phyloP scores from a whole-genome alignment of 2,888 invertebrate species.

The Sesia apiformis region DNA sequence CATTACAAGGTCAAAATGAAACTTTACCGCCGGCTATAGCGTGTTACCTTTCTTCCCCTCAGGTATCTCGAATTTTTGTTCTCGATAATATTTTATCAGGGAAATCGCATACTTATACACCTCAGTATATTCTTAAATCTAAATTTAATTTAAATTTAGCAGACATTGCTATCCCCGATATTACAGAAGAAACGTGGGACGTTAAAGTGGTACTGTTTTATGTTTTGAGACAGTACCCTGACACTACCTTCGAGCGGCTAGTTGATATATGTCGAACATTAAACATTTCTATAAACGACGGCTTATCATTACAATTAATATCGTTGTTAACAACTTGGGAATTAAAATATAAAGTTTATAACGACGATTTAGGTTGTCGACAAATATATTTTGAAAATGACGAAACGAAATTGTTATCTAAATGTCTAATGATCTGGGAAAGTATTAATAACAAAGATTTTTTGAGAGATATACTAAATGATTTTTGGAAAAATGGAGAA shows the following conservation, averaged over 20 bases:
- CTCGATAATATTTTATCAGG: conserved; percentile 35
- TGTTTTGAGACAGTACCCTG: conserved; percentile 48
- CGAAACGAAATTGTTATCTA: conserved; percentile 32
- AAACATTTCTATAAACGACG: conserved; percentile 50
- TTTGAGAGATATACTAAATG: conserved; percentile 48
- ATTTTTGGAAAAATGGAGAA: conserved; percentile 68
- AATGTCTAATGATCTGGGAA: conserved; percentile 52
- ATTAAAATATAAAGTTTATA: conserved; percentile 45
- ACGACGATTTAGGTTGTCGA: conserved; percentile 40
- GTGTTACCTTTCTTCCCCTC: conserved; percentile 36
- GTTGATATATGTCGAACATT: conserved; percentile 48
- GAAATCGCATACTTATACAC: conserved; percentile 41
- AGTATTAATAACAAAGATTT: conserved; percentile 55
- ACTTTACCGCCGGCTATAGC: conserved; percentile 33
- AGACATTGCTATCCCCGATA: conserved; percentile 55
- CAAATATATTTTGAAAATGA: conserved; percentile 40
- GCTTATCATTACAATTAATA: conserved; percentile 54
- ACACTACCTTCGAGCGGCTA: conserved; percentile 40
- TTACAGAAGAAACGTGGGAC: conserved; percentile 64
- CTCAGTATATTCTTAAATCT: conserved; percentile 50
- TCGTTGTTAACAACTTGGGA: conserved; percentile 55
- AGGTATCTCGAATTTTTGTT: conserved; percentile 40
- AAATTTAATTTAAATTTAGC: conserved; percentile 60
- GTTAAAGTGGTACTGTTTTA: conserved; percentile 60
- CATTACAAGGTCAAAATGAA: conserved; percentile 46